Conservation (phyloP, 2,888 invertebrate genomes). For the Tipula unca region DNA sequence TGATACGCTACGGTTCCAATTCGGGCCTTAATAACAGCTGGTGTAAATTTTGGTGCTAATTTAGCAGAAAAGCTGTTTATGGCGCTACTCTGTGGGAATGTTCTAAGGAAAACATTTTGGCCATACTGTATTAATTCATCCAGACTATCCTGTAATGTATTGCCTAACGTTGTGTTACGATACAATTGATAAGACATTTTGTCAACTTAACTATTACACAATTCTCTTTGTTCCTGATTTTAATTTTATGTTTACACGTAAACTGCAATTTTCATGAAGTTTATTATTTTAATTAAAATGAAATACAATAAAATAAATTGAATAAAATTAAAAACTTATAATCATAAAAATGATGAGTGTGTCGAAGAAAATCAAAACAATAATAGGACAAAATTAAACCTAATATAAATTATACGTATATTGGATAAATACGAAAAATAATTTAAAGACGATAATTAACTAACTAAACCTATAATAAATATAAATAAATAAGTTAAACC, state of each 20-base stretch:
- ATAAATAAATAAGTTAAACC: no score
- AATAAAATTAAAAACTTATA: not conserved
- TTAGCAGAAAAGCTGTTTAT: no score
- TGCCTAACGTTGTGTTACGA: slow-evolving; percentile 93
- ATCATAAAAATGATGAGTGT: not conserved
- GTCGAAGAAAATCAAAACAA: not conserved
- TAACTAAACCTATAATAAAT: no score
- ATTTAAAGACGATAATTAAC: no score
- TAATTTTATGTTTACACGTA: not conserved
- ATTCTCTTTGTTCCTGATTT: not conserved
- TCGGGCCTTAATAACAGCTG: no score
- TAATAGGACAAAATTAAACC: no score
- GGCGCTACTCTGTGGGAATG: no score
- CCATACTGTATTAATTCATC: slow-evolving; percentile 95
- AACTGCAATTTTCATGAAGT: not conserved
- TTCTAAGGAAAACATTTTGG: no score
- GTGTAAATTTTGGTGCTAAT: no score
- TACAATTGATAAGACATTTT: slow-evolving; percentile 93
- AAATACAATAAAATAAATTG: not conserved
- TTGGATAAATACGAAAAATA: no score
- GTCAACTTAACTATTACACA: not conserved
- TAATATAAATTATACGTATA: no score
- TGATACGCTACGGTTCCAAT: no score
- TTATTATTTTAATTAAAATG: not conserved
- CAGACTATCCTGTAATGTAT: slow-evolving; percentile 93